phyloP scores from a whole-genome alignment of 2,888 invertebrate species.

The Oasisia sp. region DNA sequence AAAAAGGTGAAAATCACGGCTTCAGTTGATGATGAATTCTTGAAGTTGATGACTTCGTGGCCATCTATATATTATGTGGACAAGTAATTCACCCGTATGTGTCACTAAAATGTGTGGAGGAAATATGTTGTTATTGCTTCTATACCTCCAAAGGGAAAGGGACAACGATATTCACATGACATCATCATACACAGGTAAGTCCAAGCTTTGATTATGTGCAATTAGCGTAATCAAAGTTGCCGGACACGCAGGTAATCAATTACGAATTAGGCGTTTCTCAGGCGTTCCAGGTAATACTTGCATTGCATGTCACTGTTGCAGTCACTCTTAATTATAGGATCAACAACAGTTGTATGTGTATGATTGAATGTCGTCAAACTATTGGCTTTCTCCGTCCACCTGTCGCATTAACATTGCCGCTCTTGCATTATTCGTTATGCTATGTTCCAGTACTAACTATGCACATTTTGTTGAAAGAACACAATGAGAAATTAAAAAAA shows the following conservation, averaged over 20 bases:
- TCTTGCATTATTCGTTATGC: background rate
- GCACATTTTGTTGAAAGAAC: background rate
- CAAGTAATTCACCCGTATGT: no score
- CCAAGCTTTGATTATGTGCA: background rate
- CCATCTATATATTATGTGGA: no score
- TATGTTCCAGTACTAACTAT: background rate
- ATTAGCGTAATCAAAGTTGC: background rate
- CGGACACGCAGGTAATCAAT: conserved; percentile 4
- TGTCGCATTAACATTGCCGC: background rate
- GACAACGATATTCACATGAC: no score
- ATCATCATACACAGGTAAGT: no score
- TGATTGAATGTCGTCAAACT: background rate
- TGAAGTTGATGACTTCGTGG: no score
- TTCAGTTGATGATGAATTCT: no score
- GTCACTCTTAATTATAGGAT: background rate
- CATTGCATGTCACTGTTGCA: background rate
- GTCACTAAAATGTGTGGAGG: no score
- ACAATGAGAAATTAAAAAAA: background rate
- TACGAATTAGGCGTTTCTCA: background rate
- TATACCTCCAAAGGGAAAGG: no score
- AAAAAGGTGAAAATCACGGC: no score
- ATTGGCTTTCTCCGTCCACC: background rate
- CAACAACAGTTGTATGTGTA: background rate
- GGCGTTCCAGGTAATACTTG: background rate
- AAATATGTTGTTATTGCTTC: no score